A percentile compares a stretch with the other conserved stretches of the same genome.
These are phyloP conservation scores for Montipora cactus DNA, from an alignment of 64 coral and sea anemone genomes.

Conservation along the genomic window DNA sequence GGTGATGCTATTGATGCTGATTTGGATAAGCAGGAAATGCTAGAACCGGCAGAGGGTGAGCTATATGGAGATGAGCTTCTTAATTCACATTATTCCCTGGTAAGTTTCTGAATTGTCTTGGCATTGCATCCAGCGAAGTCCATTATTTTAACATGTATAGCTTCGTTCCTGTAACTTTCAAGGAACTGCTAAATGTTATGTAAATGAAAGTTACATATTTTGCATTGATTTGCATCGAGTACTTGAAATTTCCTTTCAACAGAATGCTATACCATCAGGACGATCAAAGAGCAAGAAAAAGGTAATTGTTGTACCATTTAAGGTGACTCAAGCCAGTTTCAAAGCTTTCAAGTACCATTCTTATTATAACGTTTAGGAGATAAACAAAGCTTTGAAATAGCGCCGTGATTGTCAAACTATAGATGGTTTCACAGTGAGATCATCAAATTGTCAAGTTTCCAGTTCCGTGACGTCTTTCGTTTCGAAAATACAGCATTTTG, in stretches of 20 bases:
- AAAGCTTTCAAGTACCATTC: no score
- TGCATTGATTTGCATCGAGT: background rate
- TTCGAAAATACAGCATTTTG: no score
- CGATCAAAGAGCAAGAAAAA: conserved; percentile 63
- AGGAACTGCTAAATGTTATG: background rate
- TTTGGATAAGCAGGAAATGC: conserved; percentile 87
- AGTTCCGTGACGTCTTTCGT: no score
- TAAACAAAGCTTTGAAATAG: no score
- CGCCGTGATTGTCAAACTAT: no score
- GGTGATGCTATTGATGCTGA: conserved; percentile 97
- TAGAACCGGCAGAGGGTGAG: conserved; percentile 69
- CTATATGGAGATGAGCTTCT: conserved; percentile 89
- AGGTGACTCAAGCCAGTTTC: no score
- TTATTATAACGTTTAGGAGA: no score
- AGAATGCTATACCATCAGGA: conserved; percentile 25
- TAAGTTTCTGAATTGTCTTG: background rate
- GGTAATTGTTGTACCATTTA: background rate
- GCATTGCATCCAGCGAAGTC: background rate
- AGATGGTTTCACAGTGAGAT: no score
- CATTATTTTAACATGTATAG: no score
- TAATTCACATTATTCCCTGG: conserved; percentile 65
- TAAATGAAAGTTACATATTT: background rate
- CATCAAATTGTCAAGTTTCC: no score
- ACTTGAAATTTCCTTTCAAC: background rate
- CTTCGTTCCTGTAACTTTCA: no score